These are phyloP conservation scores for Antitype chi DNA, from an alignment of 2,888 invertebrate species.

Conservation along the genomic window DNA sequence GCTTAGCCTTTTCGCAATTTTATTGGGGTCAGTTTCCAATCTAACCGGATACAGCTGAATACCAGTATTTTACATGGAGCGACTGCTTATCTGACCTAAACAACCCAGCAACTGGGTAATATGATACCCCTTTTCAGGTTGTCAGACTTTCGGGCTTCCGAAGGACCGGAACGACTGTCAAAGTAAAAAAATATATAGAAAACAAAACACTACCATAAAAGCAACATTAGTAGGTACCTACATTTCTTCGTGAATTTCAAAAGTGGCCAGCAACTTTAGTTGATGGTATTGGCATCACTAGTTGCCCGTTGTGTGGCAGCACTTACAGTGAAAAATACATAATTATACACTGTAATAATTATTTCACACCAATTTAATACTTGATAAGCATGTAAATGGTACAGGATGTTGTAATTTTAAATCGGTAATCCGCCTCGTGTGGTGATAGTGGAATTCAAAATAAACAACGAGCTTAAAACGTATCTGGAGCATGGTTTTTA, in stretches of 20 bases:
- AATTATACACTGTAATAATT: constrained; percentile 39
- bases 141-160: too few species aligned
- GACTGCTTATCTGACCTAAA: too few species aligned
- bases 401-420: constrained; percentile 30
- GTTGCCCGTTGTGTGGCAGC: neutral
- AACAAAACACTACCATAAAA: too few species aligned
- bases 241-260: neutral
- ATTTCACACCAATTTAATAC: constrained; percentile 40
- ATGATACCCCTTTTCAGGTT: too few species aligned
- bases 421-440: constrained; percentile 20
- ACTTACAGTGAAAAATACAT: constrained; percentile 17
- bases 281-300: neutral
- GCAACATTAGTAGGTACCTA: neutral
- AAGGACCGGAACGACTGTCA: too few species aligned
- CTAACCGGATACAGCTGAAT: too few species aligned
- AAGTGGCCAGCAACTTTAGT: neutral
- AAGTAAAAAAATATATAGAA: too few species aligned
- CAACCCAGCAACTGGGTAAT: too few species aligned
- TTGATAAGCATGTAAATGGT: constrained; percentile 29
- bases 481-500: neutral
- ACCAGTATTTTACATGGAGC: too few species aligned
- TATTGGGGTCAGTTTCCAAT: too few species aligned
- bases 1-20: too few species aligned
- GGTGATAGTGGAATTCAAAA: constrained; percentile 40
- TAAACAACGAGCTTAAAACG: constrained; percentile 21